Base-by-base conservation (phyloP, 2,888 invertebrate species). In the Mimumesa dahlbomi region DNA sequence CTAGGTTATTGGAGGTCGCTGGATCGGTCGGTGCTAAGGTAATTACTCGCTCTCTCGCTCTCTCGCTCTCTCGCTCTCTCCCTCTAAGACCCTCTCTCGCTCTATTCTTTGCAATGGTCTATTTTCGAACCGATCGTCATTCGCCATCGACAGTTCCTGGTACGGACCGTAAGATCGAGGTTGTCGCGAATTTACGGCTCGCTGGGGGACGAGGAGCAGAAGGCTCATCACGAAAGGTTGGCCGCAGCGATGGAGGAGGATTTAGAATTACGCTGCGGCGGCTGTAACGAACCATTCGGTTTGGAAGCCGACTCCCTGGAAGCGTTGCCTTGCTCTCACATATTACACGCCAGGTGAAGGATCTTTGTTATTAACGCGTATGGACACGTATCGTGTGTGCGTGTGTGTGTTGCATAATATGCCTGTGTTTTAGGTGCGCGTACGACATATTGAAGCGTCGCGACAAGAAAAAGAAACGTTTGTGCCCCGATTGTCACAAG, bases 21-120 rank as follows among this genome's bases (percentile, higher is more conserved):
- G 94, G 94, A 81, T 94, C 95, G 14, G 95, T 96, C 75, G 96
- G 96, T n/a, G 94, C 96, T 52, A 96, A 96, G 93, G 95, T 96
- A 86, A 77, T 29, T 1, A 9, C 29, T n/a, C 5, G 19, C 16
- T 19, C 45, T n/a, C 16, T n/a, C 16, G 16, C 5, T 19, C 14
- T 34, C 11, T 36, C 40, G 13, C 13, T 4, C 42, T 59, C 13
- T 29, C 36, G 34, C 53, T 9, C 31, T 43, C 7, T 13, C 42
- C 11, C 13, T n/a, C n/a, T n/a, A n/a, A 25, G 25, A 25, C 3
- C 1, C 2, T 7, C n/a, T 25, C 9, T 42, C 25, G 5, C 19
- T 16, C 43, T 7, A 25, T 25, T 25, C 7, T 25, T 25, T 18
- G 2, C 43, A 7, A 25, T 3, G 25, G 4, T 7, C 25, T 25